Evolutionary conservation across 1,140 invertebrate genomes (phyloP).

Genomic region (Drosophila pallidifrons): DNA sequence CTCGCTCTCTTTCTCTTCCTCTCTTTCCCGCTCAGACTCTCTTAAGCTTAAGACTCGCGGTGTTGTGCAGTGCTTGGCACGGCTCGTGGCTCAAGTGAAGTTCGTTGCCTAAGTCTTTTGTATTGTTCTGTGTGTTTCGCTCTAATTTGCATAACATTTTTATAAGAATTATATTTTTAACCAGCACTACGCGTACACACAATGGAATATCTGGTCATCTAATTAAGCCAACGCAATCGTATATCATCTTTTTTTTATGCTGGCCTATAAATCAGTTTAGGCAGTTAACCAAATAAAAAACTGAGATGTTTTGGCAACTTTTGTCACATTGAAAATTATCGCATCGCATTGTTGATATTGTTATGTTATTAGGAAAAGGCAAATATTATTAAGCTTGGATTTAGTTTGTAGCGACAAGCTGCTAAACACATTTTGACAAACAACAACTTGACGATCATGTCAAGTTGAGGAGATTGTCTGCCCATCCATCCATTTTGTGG

Average conservation of each 20-base stretch:
- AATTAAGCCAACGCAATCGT: conserved; percentile 52
- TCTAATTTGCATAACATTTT: conserved; percentile 66
- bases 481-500: conserved; percentile 34
- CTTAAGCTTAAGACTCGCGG: conserved; percentile 4
- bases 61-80: conserved; percentile 33
- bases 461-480: conserved; percentile 56
- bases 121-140: conserved; percentile 39
- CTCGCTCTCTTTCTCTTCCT: conserved; percentile 9
- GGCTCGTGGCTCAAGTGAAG: conserved; percentile 56
- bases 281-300: neutral
- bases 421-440: conserved; percentile 39
- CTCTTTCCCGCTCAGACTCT: conserved; percentile 13
- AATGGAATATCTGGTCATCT: conserved; percentile 33
- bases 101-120: conserved; percentile 66
- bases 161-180: conserved; percentile 61
- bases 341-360: conserved; percentile 10
- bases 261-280: conserved; percentile 32
- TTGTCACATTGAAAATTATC: conserved; percentile 25
- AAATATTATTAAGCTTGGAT: conserved; percentile 14
- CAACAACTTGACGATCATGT: conserved; percentile 54
- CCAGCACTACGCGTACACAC: neutral
- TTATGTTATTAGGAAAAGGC: conserved; percentile 26
- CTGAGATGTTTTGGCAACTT: conserved; percentile 32
- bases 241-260: conserved; percentile 9
- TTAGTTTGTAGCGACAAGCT: conserved; percentile 37